These are phyloP conservation scores for Limnephilus marmoratus DNA, from an alignment of 2,888 invertebrate species.

Conservation along the genomic window DNA sequence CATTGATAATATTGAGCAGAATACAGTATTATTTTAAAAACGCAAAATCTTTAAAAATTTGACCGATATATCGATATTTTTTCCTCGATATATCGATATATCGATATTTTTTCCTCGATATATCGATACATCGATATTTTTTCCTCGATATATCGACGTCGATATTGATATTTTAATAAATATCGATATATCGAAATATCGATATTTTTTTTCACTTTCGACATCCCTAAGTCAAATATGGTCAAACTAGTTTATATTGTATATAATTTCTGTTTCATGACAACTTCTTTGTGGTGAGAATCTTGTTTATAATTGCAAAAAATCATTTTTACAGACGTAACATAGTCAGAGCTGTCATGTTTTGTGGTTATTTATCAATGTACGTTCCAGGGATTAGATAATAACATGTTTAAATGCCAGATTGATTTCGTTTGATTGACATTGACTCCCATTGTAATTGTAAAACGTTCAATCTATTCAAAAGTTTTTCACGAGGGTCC, in stretches of 20 bases:
- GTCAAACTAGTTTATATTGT: background rate
- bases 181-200: no score
- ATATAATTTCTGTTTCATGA: background rate
- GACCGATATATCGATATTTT: no score
- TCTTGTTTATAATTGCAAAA: background rate
- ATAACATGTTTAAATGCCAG: background rate
- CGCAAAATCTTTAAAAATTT: no score
- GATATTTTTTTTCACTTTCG: no score
- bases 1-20: no score
- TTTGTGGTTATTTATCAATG: background rate
- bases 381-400: background rate
- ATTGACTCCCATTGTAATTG: background rate
- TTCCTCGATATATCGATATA: no score
- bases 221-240: background rate
- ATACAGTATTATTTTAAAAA: no score
- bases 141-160: no score
- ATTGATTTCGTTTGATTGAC: background rate
- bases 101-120: no score
- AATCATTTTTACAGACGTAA: background rate
- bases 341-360: background rate
- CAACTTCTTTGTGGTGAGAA: background rate
- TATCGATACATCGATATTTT: no score
- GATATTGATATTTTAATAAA: no score
- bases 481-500: background rate
- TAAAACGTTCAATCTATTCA: background rate